Percentiles rank a stretch among this genome's conserved stretches.
These are phyloP conservation scores for Pseudopodoces humilis DNA, from an alignment of 2,113 vertebrate species.

Conservation along the genomic window DNA sequence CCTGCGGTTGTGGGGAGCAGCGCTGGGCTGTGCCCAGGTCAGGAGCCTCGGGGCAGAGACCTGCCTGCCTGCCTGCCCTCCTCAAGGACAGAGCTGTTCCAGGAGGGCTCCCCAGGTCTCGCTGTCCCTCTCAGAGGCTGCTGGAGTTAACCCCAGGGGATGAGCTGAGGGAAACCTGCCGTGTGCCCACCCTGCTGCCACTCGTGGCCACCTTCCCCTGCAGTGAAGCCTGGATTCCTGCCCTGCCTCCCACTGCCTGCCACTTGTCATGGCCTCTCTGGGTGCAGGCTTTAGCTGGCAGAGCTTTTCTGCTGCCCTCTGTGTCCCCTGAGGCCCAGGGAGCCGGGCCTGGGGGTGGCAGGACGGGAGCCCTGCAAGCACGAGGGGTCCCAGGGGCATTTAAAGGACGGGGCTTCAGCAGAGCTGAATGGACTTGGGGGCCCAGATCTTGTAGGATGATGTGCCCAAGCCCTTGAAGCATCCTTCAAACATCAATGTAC, in stretches of 20 bases:
- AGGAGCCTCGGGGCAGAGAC: background rate
- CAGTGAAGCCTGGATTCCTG: background rate
- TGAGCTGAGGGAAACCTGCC: too few relatives aligned
- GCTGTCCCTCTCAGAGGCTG: background rate
- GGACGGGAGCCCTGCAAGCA: accelerated
- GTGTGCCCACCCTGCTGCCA: background rate
- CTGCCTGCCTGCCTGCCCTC: background rate
- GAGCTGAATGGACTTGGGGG: background rate
- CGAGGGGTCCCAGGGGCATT: accelerated
- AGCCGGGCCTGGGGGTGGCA: accelerated
- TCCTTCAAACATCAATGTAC: background rate
- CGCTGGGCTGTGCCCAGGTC: background rate
- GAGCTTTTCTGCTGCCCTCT: background rate
- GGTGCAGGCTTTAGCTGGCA: background rate
- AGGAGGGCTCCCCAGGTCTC: background rate
- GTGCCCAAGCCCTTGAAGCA: background rate
- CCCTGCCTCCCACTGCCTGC: background rate
- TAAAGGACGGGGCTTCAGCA: background rate
- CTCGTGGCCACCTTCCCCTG: background rate
- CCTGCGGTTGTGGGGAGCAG: background rate
- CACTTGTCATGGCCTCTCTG: accelerated
- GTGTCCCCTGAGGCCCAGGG: accelerated
- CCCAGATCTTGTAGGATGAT: background rate
- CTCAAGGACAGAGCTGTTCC: background rate
- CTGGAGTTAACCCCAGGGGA: too few relatives aligned